Base-by-base conservation (phyloP, 2,797 vertebrate genomes). In the Harpagifer antarcticus region DNA sequence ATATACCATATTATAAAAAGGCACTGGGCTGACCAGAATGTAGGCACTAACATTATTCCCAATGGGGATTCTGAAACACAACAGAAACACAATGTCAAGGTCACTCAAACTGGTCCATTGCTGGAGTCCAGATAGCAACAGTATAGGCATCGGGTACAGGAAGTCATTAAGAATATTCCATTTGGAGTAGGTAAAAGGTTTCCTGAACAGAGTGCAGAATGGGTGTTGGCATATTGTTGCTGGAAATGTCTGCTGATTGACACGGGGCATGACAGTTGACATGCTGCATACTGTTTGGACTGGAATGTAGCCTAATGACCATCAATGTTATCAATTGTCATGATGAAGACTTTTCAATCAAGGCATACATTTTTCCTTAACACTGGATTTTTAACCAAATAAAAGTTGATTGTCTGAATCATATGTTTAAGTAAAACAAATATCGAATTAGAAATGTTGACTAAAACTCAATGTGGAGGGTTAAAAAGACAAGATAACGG, bases 221-320 rank as follows among this genome's bases (percentile, higher is more conserved):
- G 92, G 91, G 92, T 81, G 91, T 92, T 64, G 84, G 81, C 72
- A 80, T 72, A 67, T 69, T 85, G 83, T 89, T 87, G 81, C 84
- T 92, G 93, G 94, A 95, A 95, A 94, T 85, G 86, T 89, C 89
- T 92, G 90, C 84, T 86, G 87, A 92, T 72, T 90, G 92, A 93
- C 90, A 92, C 63, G 3, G 91, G 93, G 85, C 85, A 86, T 79
- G 76, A 83, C 58, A 71, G 78, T 66, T 80, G 84, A 87, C 78
- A 81, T 27, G 56, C 64, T 75, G 68, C 86, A 76, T 47, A 85
- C 64, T 88, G 80, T 93, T 93, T 92, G 74, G 79, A 84, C 81
- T 90, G 88, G 89, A 89, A 44, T 17, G 52, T 0, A 75, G 88
- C 75, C 82, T 69, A 83, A 78, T 60, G 74, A 68, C 33, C 20